phyloP scores from a whole-genome alignment of 2,113 vertebrate species.

The Otis tarda region DNA sequence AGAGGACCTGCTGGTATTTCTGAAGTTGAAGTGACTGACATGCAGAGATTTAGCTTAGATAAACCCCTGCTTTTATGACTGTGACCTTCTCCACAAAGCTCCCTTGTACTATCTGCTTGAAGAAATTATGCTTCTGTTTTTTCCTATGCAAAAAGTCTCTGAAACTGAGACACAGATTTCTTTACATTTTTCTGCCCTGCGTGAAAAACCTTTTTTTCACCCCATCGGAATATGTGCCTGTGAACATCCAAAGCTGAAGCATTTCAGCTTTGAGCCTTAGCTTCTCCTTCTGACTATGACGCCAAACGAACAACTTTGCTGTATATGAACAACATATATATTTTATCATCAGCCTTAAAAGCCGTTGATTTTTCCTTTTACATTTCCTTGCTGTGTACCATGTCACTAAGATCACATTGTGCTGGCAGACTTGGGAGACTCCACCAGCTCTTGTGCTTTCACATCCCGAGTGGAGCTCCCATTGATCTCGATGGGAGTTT shows the following conservation, averaged over 20 bases:
- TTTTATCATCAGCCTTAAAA: background rate
- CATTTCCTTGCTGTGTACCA: background rate
- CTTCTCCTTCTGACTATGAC: background rate
- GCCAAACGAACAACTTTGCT: background rate
- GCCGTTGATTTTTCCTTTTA: background rate
- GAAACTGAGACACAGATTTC: background rate
- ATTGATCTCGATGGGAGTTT: background rate
- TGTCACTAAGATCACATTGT: background rate
- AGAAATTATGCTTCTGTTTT: slow-evolving; percentile 29
- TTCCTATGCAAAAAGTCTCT: background rate
- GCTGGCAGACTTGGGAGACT: background rate
- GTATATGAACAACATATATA: background rate
- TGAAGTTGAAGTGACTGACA: background rate
- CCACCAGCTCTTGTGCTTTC: background rate
- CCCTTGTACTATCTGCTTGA: background rate
- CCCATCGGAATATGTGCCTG: background rate
- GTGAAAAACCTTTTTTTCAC: background rate
- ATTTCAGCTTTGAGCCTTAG: background rate
- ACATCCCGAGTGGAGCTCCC: background rate
- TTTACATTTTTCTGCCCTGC: background rate
- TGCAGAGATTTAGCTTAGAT: slow-evolving; percentile 27
- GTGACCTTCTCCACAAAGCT: background rate
- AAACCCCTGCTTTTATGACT: slow-evolving; percentile 15
- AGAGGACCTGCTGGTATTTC: slow-evolving; percentile 7
- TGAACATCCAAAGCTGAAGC: background rate